These are phyloP conservation scores for Peucedramus taeniatus DNA, from an alignment of 2,113 vertebrate genomes.

Conservation along the genomic window DNA sequence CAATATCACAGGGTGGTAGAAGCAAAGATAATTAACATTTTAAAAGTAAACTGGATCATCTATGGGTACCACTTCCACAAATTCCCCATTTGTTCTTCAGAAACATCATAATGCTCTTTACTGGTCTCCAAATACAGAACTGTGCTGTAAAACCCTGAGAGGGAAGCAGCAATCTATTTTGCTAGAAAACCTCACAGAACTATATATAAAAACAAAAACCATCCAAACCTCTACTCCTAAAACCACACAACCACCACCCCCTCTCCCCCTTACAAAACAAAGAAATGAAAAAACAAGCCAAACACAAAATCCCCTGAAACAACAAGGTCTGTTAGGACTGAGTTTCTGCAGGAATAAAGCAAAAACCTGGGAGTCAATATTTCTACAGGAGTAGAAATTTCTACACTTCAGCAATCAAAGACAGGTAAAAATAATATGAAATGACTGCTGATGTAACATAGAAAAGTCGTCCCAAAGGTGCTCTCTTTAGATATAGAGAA, in stretches of 20 bases:
- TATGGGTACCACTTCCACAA: neutral
- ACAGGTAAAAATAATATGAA: neutral
- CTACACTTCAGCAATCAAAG: neutral
- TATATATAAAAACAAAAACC: neutral
- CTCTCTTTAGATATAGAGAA: neutral
- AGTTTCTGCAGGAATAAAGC: neutral
- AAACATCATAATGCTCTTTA: neutral
- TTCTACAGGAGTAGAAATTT: neutral
- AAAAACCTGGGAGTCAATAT: neutral
- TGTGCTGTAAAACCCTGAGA: neutral
- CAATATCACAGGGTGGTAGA: neutral
- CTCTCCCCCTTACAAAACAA: fast-evolving
- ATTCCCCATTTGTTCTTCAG: neutral
- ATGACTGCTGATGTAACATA: neutral
- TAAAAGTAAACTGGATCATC: neutral
- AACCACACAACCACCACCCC: neutral
- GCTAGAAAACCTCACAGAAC: neutral
- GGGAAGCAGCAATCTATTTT: neutral
- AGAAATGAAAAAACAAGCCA: neutral
- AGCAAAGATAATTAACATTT: neutral
- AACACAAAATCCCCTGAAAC: neutral
- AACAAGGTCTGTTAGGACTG: neutral
- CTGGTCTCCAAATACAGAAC: neutral
- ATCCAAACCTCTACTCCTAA: neutral
- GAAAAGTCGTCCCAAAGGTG: neutral